Base-by-base conservation (phyloP, 1,140 invertebrate species). In the Drosophila setifemur region DNA sequence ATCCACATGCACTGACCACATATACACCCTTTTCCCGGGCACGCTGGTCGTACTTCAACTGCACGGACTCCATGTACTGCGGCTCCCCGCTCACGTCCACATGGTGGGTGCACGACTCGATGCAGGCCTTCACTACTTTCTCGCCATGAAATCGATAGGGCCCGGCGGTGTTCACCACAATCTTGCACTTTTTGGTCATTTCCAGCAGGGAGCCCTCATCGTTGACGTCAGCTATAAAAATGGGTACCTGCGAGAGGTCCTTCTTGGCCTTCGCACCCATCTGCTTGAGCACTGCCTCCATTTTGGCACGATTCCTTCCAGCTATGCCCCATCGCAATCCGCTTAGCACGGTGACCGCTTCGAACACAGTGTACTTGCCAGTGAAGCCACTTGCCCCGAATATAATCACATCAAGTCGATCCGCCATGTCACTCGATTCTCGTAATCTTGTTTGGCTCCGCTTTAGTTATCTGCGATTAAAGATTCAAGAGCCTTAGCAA, bases 51-150 rank as follows among this genome's bases (percentile, higher is more conserved):
- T 98, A 97, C 68, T 95, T 91, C 26, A 97, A 82, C 87, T 97
- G 95, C 92, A 98, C 96, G 16, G 78, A 91, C 91, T 98, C 97
- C 90, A 98, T 94, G 83, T 94, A 98, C 94, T 97, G 89, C 1
- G 96, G 95, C 91, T 99, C 98, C 16, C 96, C 98, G 90, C 94
- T 96, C n/a, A 99, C 94, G 92, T 99, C 98, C 5, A 99, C 93
- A 90, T 98, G 95, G 92, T 97, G 94, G 0, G 97, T 94, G 70
- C 93, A 93, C 44, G 93, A 93, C 39, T 94, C 94, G 39, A 99
- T 93, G 73, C 97, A 98, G 3, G 97, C 96, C 81, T 95, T 95
- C 0, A 99, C 94, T 7, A 99, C 95, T n/a, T 93, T 91, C 86
- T 98, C 97, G 6, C 98, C 98, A 91, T 94, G 96, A 79, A 97